phyloP scores from a whole-genome alignment of 2,888 invertebrate species.

The Thecocarcelia acutangulata region DNA sequence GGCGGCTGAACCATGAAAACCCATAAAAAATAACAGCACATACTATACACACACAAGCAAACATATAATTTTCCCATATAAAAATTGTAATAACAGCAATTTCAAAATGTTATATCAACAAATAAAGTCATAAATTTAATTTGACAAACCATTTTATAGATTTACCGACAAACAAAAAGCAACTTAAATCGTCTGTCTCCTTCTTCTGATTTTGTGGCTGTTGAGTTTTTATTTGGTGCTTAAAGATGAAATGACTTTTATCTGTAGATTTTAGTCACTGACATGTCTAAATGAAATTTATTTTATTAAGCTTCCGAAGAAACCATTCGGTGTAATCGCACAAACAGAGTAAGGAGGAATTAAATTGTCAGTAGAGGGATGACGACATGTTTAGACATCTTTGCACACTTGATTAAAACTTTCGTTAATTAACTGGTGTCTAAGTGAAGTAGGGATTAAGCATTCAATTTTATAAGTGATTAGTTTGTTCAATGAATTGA shows the following conservation, averaged over 20 bases:
- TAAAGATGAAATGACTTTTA: slow-evolving; percentile 65
- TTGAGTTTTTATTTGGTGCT: slow-evolving; percentile 43
- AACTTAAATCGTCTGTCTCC: slow-evolving; percentile 48
- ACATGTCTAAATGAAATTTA: slow-evolving; percentile 67
- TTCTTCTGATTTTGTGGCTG: slow-evolving; percentile 37
- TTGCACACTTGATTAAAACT: slow-evolving; percentile 38
- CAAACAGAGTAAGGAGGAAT: neutral
- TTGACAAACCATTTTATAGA: slow-evolving; percentile 65
- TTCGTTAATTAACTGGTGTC: slow-evolving; percentile 44
- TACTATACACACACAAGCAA: neutral
- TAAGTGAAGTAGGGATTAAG: slow-evolving; percentile 7
- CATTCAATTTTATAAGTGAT: slow-evolving; percentile 22
- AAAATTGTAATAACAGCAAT: slow-evolving; percentile 68
- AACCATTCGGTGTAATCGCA: neutral
- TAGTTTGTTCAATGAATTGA: slow-evolving; percentile 9
- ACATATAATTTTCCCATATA: slow-evolving; percentile 48
- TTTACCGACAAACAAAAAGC: slow-evolving; percentile 45
- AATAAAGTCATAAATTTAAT: slow-evolving; percentile 69
- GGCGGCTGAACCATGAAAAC: slow-evolving; percentile 37
- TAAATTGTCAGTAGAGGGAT: slow-evolving; percentile 7
- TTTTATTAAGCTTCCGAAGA: slow-evolving; percentile 51
- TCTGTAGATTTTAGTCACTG: slow-evolving; percentile 66
- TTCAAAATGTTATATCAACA: slow-evolving; percentile 68
- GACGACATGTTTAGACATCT: slow-evolving; percentile 12
- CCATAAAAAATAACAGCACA: slow-evolving; percentile 10